Percentiles rank a stretch among this genome's conserved stretches.
Evolutionary conservation across 2,113 vertebrate genomes (phyloP).

Genomic region (Hymenochirus boettgeri): DNA sequence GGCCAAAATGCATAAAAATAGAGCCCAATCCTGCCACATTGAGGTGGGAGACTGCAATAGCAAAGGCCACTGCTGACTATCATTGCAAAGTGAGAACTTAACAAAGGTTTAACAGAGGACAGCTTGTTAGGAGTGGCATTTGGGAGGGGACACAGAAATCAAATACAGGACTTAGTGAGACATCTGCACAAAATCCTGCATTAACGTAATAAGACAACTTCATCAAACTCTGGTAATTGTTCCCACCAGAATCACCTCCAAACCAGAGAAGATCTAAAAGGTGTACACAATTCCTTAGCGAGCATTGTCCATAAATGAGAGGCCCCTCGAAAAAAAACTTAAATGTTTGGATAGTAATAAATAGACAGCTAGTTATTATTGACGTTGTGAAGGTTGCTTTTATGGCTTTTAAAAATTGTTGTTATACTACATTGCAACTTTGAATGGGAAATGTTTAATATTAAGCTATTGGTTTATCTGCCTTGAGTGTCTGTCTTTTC

Average conservation of each 20-base stretch:
- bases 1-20: slow-evolving; percentile 45
- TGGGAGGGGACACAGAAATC: not conserved
- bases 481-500: too few relatives aligned
- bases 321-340: not conserved
- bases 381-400: too few relatives aligned
- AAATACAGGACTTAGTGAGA: not conserved
- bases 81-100: not conserved
- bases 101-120: slow-evolving; percentile 12
- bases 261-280: not conserved
- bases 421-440: too few relatives aligned
- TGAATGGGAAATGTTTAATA: too few relatives aligned
- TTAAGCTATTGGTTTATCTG: too few relatives aligned
- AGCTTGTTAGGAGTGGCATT: slow-evolving; percentile 17
- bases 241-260: not conserved
- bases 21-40: not conserved
- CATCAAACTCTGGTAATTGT: not conserved
- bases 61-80: not conserved
- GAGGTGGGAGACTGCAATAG: slow-evolving; percentile 18
- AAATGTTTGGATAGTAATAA: not conserved
- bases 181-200: not conserved
- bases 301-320: slow-evolving; percentile 3
- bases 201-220: not conserved
- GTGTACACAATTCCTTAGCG: not conserved
- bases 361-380: too few relatives aligned
- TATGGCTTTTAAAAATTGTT: too few relatives aligned